Base-by-base conservation (phyloP, 2,888 invertebrate genomes). In the Caprella mutica region DNA sequence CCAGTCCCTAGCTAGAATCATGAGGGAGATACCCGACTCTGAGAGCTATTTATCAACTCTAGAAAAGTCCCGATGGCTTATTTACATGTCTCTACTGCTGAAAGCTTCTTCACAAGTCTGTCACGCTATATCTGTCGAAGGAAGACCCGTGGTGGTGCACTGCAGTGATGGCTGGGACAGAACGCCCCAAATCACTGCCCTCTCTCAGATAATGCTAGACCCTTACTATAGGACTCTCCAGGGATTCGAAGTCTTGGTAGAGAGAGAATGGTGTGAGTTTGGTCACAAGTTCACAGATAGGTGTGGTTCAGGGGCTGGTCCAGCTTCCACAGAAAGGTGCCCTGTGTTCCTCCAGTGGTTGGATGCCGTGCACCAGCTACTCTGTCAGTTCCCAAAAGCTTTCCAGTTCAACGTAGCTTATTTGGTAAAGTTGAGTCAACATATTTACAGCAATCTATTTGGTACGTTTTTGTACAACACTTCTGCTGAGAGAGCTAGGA, bases 151-250 rank as follows among this genome's bases (percentile, higher is more conserved):
- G 55, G 77, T 98, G 61, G 93, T 98, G 9, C 97, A 97, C 74
- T 97, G 97, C 74, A 93, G 93, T 2, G 97, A 97, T 76, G 97
- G 97, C 46, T 97, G 97, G 97, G 97, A 98, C 76, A 80, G 97
- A 67, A 98, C 97, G 56, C 90, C 97, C 44, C 97, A 98, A 77
- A 86, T 98, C 66, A 89, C 91, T 17, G 87, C 94, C 39, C 78
- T 96, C 52, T 90, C 92, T 14, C 86, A 96, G 74, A 78, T 97
- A 40, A 76, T 96, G 69, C 78, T 96, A 38, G 97, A 97, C 77
- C 92, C 94, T 0, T 85, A 83, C 75, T 97, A 97, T 73, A 78
- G 97, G 67, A 97, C 96, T 12, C 79, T 90, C 3, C 72, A 92
- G 88, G 96, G 94, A 62, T 97, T 97, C 75, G 86, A 89, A 70